Evolutionary conservation across 2,797 vertebrate genomes (phyloP), one percentile per base, ranked within the genome.

Genomic region (Botia almorhae): DNA sequence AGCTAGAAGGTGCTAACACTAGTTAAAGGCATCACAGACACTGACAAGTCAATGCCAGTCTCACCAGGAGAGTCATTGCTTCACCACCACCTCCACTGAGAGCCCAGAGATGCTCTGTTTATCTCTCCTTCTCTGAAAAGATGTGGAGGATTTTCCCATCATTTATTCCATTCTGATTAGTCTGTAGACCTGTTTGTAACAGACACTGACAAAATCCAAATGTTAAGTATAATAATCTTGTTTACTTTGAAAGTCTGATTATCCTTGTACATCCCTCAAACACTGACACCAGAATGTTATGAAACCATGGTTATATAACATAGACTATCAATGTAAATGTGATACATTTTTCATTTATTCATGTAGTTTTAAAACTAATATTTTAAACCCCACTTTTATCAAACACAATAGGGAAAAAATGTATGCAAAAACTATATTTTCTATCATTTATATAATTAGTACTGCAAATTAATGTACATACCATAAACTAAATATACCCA

Each of bases 11-110:
- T 33, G 33, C 33, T 33, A 33, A 33, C 33, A 33, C 33, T 33
- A 33, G 33, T 33, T 33, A 33, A 33, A 33, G 33, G 33, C 13
- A 7, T 39, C 43, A 39, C 36, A 55, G 48, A 73, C 58, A 39
- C 5, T 43, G 58, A 55, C 33, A 19, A 60, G 60, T 80, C 69
- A 72, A 80, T 80, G 55, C 58, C 19, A 72, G n/a, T 39, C 69
- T 72, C 68, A 72, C n/a, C 11, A 26, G 14, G 26, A 26, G 67
- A 78, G 58, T 64, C 77, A 64, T 43, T 33, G 19, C 58, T 64
- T 53, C 48, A 43, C 51, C 46, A 23, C 43, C 19, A 1, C 46
- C 68, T 78, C 29, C 29, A 23, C 43, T 11, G 53, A 69, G 11
- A 76, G 65, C 43, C 21, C 12, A 78, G 11, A 16, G 23, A 13